Evolutionary conservation across 1,140 invertebrate species (phyloP).

Genomic region (Aphidius gifuensis): DNA sequence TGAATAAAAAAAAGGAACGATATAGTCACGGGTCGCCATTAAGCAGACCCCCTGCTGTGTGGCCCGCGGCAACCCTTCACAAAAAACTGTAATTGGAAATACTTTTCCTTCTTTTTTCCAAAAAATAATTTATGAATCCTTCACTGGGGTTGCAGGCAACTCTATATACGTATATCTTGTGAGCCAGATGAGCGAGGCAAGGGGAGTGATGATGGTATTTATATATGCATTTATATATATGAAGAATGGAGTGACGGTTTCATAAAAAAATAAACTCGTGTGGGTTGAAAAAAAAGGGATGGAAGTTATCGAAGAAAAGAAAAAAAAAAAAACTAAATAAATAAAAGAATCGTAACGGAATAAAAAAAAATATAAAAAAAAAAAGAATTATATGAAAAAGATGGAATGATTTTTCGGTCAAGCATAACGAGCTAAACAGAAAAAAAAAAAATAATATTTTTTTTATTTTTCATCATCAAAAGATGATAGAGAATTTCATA

Average conservation of each 20-base stretch:
- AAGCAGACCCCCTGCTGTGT: slow-evolving; percentile 55
- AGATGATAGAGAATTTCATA: background rate
- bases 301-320: slow-evolving; percentile 7
- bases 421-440: slow-evolving; percentile 1
- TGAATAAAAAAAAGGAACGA: slow-evolving; percentile 24
- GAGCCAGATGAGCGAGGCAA: slow-evolving; percentile 23
- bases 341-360: too few relatives aligned
- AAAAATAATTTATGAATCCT: slow-evolving; percentile 48
- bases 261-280: slow-evolving; percentile 2
- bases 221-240: slow-evolving; percentile 7
- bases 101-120: slow-evolving; percentile 49
- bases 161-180: background rate
- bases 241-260: slow-evolving; percentile 5
- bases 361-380: too few relatives aligned
- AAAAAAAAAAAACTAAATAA: slow-evolving; percentile 16
- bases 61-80: slow-evolving; percentile 51
- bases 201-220: background rate
- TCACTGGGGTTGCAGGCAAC: slow-evolving; percentile 34
- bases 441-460: background rate
- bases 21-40: slow-evolving; percentile 54
- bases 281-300: slow-evolving; percentile 29
- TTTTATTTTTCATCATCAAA: background rate
- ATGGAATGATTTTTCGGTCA: background rate
- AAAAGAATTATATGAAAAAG: background rate
- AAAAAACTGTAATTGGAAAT: slow-evolving; percentile 52